Conservation (phyloP, 2,888 invertebrate species). For the Rutpela maculata region DNA sequence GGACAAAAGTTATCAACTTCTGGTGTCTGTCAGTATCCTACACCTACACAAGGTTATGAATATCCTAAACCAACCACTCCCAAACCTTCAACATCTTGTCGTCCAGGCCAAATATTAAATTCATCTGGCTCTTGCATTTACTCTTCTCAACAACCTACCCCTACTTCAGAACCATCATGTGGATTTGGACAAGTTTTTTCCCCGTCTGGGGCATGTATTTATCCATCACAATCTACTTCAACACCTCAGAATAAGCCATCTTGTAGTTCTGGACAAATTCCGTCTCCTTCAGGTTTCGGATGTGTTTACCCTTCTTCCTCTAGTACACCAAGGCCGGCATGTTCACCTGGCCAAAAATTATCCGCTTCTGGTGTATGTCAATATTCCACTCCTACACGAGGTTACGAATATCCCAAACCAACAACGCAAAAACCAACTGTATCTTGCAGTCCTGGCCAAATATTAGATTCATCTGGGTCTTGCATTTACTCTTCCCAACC, state of each 20-base stretch:
- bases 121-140: constrained; percentile 20
- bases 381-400: constrained; percentile 30
- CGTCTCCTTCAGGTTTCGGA: constrained; percentile 40
- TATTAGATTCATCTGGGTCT: constrained; percentile 11
- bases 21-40: constrained; percentile 36
- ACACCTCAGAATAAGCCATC: constrained; percentile 17
- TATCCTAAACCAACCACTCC: constrained; percentile 16
- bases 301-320: constrained; percentile 54
- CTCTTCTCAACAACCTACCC: background rate
- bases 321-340: background rate
- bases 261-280: constrained; percentile 44
- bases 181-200: constrained; percentile 54
- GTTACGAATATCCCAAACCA: constrained; percentile 49
- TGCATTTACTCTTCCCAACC: constrained; percentile 15
- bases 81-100: constrained; percentile 10
- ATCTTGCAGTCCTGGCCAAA: constrained; percentile 45
- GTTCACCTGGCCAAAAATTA: constrained; percentile 21
- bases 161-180: constrained; percentile 46
- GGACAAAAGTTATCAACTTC: background rate
- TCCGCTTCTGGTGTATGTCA: constrained; percentile 48
- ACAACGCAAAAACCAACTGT: constrained; percentile 1
- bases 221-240: constrained; percentile 38
- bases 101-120: background rate
- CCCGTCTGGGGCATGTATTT: constrained; percentile 52
- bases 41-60: constrained; percentile 14